These are phyloP conservation scores for Tetragnatha versicolor DNA, from an alignment of 1,140 invertebrate genomes.

Conservation along the genomic window DNA sequence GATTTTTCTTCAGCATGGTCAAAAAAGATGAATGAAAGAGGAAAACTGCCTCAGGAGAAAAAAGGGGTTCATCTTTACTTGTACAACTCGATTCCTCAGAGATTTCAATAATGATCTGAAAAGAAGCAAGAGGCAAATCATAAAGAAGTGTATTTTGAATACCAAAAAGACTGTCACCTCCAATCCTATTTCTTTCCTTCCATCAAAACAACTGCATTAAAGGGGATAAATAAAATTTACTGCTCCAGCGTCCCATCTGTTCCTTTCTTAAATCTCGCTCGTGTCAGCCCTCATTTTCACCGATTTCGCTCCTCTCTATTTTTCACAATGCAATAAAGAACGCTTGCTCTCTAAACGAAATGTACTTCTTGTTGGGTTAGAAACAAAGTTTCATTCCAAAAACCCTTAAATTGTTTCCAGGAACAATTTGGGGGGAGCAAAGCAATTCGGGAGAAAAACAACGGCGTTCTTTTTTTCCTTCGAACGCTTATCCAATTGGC, in stretches of 20 bases:
- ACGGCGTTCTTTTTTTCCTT: background rate
- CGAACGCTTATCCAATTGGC: constrained; percentile 43
- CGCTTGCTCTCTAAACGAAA: constrained; percentile 29
- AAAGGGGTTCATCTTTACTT: too few relatives aligned
- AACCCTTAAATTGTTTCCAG: constrained; percentile 38
- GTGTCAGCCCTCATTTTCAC: background rate
- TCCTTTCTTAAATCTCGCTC: constrained; percentile 20
- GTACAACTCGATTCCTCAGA: too few relatives aligned
- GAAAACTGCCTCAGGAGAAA: too few relatives aligned
- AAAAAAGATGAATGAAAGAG: too few relatives aligned
- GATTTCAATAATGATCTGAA: too few relatives aligned
- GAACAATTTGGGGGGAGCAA: constrained; percentile 31
- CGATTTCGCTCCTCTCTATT: constrained; percentile 35
- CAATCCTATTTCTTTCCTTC: too few relatives aligned
- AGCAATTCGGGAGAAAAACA: background rate
- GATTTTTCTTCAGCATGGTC: too few relatives aligned
- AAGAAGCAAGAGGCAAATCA: too few relatives aligned
- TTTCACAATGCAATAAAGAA: constrained; percentile 43
- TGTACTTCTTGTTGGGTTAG: background rate
- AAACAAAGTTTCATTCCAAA: constrained; percentile 40
- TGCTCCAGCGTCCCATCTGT: background rate
- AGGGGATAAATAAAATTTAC: constrained; percentile 15
- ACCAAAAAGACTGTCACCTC: too few relatives aligned
- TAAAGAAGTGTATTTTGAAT: too few relatives aligned
- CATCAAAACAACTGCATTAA: constrained; percentile 12